Evolutionary conservation across 92 coral and sea anemone species (phyloP).

Genomic region (Anthopleura xanthogrammica): DNA sequence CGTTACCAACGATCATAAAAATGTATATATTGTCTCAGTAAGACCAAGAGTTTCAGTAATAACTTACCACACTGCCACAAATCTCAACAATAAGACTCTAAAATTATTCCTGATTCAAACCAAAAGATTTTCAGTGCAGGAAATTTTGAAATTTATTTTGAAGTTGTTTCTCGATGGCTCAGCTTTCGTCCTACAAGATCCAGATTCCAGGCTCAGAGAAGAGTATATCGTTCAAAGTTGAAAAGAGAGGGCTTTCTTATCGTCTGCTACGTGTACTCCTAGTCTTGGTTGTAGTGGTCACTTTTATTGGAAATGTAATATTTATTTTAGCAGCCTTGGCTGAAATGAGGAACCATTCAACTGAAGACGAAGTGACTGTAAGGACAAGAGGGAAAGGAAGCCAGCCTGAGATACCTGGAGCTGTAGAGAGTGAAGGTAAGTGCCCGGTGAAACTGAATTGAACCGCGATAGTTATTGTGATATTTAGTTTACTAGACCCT

Average conservation of each 20-base stretch:
- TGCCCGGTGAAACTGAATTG: background rate
- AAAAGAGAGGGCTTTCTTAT: constrained; percentile 16
- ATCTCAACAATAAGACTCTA: background rate
- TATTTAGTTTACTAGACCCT: no score
- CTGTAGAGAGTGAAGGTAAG: background rate
- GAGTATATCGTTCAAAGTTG: constrained; percentile 13
- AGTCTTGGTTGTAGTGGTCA: constrained; percentile 29
- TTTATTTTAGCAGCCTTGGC: constrained; percentile 45
- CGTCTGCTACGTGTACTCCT: constrained; percentile 38
- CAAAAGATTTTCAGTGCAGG: background rate
- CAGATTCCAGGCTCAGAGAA: background rate
- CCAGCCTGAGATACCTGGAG: background rate
- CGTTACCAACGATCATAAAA: background rate
- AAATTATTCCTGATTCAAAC: background rate
- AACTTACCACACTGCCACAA: background rate
- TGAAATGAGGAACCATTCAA: constrained; percentile 23
- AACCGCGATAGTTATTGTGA: background rate
- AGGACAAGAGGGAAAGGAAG: background rate
- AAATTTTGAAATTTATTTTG: background rate
- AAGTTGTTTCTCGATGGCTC: background rate
- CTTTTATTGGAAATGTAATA: constrained; percentile 47
- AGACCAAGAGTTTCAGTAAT: background rate
- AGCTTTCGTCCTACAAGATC: background rate
- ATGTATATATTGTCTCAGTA: background rate
- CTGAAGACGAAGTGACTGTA: background rate